Evolutionary conservation across 2,797 vertebrate species (phyloP).

Genomic region (Peromyscus attwateri): DNA sequence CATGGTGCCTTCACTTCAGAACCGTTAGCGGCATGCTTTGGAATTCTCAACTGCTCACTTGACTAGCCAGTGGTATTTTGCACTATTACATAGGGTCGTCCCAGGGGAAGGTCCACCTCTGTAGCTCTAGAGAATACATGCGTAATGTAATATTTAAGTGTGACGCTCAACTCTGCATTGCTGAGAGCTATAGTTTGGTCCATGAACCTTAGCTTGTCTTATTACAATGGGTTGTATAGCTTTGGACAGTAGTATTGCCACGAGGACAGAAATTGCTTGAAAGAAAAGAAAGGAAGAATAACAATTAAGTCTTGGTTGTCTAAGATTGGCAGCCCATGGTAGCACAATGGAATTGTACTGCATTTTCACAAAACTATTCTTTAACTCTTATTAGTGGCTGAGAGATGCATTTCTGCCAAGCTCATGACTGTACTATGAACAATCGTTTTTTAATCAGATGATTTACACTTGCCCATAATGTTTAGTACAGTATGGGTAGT

Average conservation of each 20-base stretch:
- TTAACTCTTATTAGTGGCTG: not conserved
- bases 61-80: not conserved
- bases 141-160: not conserved
- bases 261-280: not conserved
- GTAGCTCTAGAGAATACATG: not conserved
- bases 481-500: not conserved
- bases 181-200: not conserved
- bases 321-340: not conserved
- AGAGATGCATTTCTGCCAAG: not conserved
- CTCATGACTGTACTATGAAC: not conserved
- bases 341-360: not conserved
- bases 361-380: not conserved
- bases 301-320: not conserved
- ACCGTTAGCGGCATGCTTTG: not conserved
- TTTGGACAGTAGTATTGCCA: not conserved
- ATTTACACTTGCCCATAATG: not conserved
- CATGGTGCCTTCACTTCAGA: not conserved
- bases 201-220: not conserved
- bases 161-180: not conserved
- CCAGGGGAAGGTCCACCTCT: not conserved
- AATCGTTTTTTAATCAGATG: not conserved
- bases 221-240: not conserved
- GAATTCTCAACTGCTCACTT: conserved; percentile 15
- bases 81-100: not conserved
- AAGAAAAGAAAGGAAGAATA: not conserved